These are phyloP conservation scores for Ochlodes sylvanus DNA, from an alignment of 2,888 invertebrate genomes.

Conservation along the genomic window DNA sequence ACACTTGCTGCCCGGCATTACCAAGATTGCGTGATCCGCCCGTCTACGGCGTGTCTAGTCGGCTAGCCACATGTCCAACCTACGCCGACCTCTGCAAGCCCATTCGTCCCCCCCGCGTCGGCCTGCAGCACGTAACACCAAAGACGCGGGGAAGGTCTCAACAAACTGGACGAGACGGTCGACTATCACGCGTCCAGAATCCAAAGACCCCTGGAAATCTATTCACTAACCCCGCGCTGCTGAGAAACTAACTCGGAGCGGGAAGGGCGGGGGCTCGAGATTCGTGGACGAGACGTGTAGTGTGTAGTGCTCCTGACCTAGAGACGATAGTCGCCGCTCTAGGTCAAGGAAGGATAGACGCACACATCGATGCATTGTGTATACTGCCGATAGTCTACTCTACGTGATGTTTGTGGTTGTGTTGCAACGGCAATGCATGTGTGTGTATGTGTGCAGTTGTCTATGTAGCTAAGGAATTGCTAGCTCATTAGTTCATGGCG, in stretches of 20 bases:
- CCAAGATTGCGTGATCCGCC: constrained; percentile 52
- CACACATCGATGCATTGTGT: constrained; percentile 61
- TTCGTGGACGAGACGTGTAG: constrained; percentile 65
- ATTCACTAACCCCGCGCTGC: constrained; percentile 54
- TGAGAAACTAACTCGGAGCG: constrained; percentile 30
- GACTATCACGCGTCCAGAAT: constrained; percentile 51
- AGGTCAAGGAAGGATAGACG: constrained; percentile 84
- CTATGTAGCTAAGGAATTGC: constrained; percentile 1
- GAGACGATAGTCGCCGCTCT: constrained; percentile 77
- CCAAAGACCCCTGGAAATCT: constrained; percentile 53
- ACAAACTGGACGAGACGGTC: constrained; percentile 34
- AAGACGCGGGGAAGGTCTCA: constrained; percentile 32
- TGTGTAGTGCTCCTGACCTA: constrained; percentile 82
- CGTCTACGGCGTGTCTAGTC: constrained; percentile 80
- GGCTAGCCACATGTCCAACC: constrained; percentile 58
- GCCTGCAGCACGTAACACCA: constrained; percentile 29
- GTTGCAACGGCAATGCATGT: neutral
- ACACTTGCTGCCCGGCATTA: constrained; percentile 46
- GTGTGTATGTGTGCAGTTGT: neutral
- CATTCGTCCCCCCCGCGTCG: constrained; percentile 55
- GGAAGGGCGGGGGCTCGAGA: constrained; percentile 51
- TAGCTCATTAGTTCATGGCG: neutral
- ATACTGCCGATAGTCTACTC: constrained; percentile 37
- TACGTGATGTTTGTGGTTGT: constrained; percentile 24
- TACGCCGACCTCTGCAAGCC: constrained; percentile 52